Conservation (phyloP, 1,140 invertebrate species). For the Drosophila tsacasi region DNA sequence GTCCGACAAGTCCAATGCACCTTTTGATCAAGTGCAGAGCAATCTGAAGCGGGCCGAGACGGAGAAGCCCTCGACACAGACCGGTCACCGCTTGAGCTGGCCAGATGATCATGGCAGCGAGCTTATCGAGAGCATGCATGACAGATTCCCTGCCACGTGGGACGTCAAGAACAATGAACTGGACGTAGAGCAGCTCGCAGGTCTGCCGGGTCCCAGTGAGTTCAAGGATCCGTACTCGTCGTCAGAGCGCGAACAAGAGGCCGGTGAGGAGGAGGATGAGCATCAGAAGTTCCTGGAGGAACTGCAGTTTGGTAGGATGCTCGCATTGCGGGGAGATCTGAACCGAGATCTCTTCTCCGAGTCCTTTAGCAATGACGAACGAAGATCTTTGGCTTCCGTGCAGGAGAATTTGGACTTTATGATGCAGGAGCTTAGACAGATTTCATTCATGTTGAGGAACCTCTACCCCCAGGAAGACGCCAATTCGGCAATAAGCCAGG, state of each 20-base stretch:
- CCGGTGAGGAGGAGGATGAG: neutral
- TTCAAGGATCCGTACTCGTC: neutral
- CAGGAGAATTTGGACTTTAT: conserved; percentile 11
- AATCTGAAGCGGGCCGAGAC: neutral
- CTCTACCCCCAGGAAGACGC: neutral
- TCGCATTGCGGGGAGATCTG: conserved; percentile 2
- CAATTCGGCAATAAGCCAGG: neutral
- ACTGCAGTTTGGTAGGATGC: conserved; percentile 3
- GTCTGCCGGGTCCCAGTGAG: neutral
- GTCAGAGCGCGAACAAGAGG: neutral
- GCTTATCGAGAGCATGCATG: neutral
- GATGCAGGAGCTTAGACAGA: conserved; percentile 27
- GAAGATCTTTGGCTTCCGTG: neutral
- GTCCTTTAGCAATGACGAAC: neutral
- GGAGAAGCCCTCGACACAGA: neutral
- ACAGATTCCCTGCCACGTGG: conserved; percentile 14
- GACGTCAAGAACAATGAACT: conserved; percentile 22
- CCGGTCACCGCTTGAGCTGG: neutral
- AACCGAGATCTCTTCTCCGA: neutral
- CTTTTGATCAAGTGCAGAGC: too few relatives aligned
- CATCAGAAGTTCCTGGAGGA: neutral
- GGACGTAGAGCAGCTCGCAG: conserved; percentile 1
- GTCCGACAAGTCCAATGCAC: conserved; percentile 7
- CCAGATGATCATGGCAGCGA: neutral
- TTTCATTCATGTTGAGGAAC: conserved; percentile 6